Conservation (phyloP, 2,888 invertebrate species). For the Cryptus armator region DNA sequence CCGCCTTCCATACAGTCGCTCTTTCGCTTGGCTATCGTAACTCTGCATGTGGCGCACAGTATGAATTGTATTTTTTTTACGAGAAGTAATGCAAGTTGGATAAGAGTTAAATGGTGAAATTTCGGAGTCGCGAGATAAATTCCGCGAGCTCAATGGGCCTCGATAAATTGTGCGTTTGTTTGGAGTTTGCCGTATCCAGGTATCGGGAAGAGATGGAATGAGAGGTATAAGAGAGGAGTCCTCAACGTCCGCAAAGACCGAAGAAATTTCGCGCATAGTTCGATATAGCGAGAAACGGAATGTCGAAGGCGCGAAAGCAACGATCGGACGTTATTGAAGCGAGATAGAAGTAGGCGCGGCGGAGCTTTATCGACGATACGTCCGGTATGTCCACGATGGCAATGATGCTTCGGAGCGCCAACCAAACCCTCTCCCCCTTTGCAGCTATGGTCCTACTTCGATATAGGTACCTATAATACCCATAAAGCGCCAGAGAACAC, state of each 20-base stretch:
- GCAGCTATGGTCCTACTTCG: background rate
- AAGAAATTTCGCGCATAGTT: conserved; percentile 61
- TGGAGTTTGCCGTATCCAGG: conserved; percentile 1
- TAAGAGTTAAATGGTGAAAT: background rate
- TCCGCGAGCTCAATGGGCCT: conserved; percentile 8
- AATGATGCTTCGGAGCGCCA: conserved; percentile 34
- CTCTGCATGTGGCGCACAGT: too few species aligned
- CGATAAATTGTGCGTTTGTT: conserved; percentile 17
- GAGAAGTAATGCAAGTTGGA: too few species aligned
- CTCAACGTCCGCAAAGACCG: conserved; percentile 1
- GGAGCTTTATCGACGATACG: conserved; percentile 65
- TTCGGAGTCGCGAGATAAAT: background rate
- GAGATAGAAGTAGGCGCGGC: conserved; percentile 26
- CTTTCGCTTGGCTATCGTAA: too few species aligned
- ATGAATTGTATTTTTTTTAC: too few species aligned
- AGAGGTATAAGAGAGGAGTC: background rate
- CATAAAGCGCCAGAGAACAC: conserved; percentile 22
- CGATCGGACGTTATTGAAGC: conserved; percentile 12
- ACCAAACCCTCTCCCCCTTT: background rate
- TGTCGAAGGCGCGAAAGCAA: conserved; percentile 43
- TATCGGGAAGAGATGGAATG: background rate
- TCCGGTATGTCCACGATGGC: conserved; percentile 57
- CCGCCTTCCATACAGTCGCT: background rate
- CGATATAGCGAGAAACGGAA: conserved; percentile 21
- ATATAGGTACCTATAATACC: too few species aligned